Evolutionary conservation across 2,888 invertebrate genomes (phyloP).

Genomic region (Glomeris marginata): DNA sequence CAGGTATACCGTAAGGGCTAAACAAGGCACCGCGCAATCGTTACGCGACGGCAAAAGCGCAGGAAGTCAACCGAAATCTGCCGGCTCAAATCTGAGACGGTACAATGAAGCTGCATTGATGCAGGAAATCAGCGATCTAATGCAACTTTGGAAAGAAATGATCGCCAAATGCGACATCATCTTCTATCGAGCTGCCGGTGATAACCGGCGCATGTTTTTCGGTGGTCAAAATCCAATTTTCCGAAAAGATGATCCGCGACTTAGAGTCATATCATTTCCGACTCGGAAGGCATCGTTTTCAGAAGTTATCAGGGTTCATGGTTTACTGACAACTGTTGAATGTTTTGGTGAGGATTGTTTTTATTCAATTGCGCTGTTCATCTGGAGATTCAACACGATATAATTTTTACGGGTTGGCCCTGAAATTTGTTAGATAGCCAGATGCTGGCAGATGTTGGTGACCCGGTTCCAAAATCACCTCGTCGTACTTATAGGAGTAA

Average conservation of each 20-base stretch:
- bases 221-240: slow-evolving; percentile 54
- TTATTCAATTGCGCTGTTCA: no score
- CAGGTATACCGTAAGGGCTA: slow-evolving; percentile 65
- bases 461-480: no score
- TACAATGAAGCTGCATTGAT: slow-evolving; percentile 61
- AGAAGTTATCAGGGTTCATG: slow-evolving; percentile 60
- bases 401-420: background rate
- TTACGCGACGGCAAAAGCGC: slow-evolving; percentile 45
- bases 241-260: slow-evolving; percentile 42
- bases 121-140: slow-evolving; percentile 58
- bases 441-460: no score
- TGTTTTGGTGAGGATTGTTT: slow-evolving; percentile 12
- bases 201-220: slow-evolving; percentile 51
- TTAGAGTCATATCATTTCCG: slow-evolving; percentile 61
- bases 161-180: slow-evolving; percentile 51
- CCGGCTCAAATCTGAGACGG: slow-evolving; percentile 61
- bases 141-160: slow-evolving; percentile 50
- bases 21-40: slow-evolving; percentile 64
- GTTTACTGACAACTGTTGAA: slow-evolving; percentile 38
- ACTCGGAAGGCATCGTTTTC: slow-evolving; percentile 64
- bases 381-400: background rate
- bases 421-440: no score
- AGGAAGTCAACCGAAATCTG: slow-evolving; percentile 51
- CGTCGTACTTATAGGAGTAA: no score
- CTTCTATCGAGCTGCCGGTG: slow-evolving; percentile 58